Percentiles rank a stretch among this genome's conserved stretches.
phyloP scores from a whole-genome alignment of 2,888 invertebrate genomes.

The Lissonota sp. region DNA sequence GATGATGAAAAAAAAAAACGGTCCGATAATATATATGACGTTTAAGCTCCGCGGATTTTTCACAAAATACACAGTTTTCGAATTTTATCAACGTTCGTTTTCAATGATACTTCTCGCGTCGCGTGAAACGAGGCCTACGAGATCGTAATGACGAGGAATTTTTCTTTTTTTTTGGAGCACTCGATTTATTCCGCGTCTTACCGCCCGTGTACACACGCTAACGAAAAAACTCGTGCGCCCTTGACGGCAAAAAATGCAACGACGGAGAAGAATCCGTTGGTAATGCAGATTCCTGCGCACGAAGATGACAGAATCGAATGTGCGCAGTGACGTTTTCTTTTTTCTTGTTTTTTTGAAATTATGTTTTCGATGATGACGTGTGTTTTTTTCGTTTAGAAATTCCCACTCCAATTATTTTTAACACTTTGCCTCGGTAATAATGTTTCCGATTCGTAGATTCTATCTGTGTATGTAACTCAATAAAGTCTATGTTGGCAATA shows the following conservation, averaged over 20 bases:
- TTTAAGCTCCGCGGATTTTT: conserved; percentile 46
- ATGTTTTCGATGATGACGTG: not conserved
- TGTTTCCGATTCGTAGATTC: not conserved
- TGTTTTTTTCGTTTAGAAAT: not conserved
- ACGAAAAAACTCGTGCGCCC: not conserved
- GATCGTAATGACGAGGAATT: not conserved
- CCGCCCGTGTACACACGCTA: no score
- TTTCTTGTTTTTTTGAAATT: no score
- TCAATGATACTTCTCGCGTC: not conserved
- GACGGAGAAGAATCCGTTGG: not conserved
- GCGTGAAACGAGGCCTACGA: not conserved
- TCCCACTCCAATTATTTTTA: not conserved
- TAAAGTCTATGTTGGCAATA: not conserved
- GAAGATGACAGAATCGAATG: not conserved
- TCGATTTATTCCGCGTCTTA: no score
- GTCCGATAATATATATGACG: conserved; percentile 54
- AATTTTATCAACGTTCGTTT: not conserved
- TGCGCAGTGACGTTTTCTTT: no score
- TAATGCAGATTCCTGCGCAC: not conserved
- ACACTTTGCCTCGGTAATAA: not conserved
- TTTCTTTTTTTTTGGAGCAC: not conserved
- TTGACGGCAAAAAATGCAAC: not conserved
- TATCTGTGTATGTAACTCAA: not conserved
- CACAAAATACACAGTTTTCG: conserved; percentile 12
- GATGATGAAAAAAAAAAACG: not conserved